Base-by-base conservation (phyloP, 2,888 invertebrate genomes). In the Noctua comes region DNA sequence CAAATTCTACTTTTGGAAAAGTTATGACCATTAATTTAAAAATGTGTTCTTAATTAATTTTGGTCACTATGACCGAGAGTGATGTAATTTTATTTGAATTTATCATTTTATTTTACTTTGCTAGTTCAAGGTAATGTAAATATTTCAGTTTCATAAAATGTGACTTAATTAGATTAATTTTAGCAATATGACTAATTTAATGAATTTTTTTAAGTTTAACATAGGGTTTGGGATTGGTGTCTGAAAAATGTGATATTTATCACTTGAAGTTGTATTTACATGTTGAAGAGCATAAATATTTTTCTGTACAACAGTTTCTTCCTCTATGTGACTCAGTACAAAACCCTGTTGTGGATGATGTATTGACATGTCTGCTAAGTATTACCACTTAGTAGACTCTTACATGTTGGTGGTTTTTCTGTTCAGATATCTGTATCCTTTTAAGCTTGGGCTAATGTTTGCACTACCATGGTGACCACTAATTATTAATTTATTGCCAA, bases 101-200 rank as follows among this genome's bases (percentile, higher is more conserved):
- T 43, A 79, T 66, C 16, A 79, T 75, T 75, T 82, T 76, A 43
- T 31, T 75, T 79, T 73, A 64, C 68, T 77, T 76, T 68, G 43
- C 72, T 84, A 57, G 69, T 68, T 83, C 72, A 80, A 81, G 43
- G 79, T 80, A 69, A 80, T 90, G 90, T 90, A 90, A 87, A 90
- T 90, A 90, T 84, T 86, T 84, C 77, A 70, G 83, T 86, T 89
- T 83, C 76, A 87, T 88, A 76, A 85, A 86, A 89, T 89, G 84
- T 83, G 85, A 88, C 87, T 89, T 86, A 87, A 82, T 82, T 88
- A 82, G 83, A 83, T 70, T 85, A 80, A 84, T 85, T 82, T 79
- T 86, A 80, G 84, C 82, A 80, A 79, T 79, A 76, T 78, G 68
- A 76, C 46, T 83, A 83, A 84, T 69, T 79, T 77, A 82, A 77